Base-by-base conservation (phyloP, 2,888 invertebrate genomes). In the Crossocerus cetratus region DNA sequence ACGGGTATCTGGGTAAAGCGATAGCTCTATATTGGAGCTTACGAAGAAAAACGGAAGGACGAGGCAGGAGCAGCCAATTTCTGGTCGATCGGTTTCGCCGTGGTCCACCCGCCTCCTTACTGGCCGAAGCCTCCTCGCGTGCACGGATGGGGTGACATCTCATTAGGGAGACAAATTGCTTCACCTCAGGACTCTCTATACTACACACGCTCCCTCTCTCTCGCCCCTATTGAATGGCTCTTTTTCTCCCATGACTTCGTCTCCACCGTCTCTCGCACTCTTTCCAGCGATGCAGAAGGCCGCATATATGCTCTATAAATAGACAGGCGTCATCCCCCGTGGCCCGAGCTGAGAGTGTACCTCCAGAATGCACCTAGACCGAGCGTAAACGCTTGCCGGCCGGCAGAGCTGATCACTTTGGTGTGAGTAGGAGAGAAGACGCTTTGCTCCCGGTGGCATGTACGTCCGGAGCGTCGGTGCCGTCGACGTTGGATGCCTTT, bases 141-240 rank as follows among this genome's bases (percentile, higher is more conserved):
- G 83, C 49, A 16, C 83, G 86, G 84, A 86, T 85, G 84, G 89
- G 87, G 86, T 90, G 90, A 90, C 90, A 89, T 89, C 90, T 90
- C 90, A 90, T 90, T 89, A 90, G 88, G 81, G 89, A 90, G 89
- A 90, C 89, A 90, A 89, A 90, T 89, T 89, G 90, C 89, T 88
- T 87, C 84, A 87, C 87, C 88, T 88, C 87, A 86, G 81, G 76
- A 81, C 76, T 79, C 81, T 74, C 71, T 74, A 71, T 73, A 71
- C 45, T 66, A 8, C 77, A 56, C 54, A 74, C 74, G 55, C 58
- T n/a, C 32, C 43, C 60, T 16, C 43, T 56, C 60, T 54, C 64
- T 54, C 42, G 23, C 16, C 53, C 42, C 54, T 21, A 2, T 64
- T 23, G 8, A 11, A 8, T 2, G 32, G 23, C 58, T 65, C 69